Conservation (phyloP, 2,888 invertebrate genomes). For the Cataglyphis livida region DNA sequence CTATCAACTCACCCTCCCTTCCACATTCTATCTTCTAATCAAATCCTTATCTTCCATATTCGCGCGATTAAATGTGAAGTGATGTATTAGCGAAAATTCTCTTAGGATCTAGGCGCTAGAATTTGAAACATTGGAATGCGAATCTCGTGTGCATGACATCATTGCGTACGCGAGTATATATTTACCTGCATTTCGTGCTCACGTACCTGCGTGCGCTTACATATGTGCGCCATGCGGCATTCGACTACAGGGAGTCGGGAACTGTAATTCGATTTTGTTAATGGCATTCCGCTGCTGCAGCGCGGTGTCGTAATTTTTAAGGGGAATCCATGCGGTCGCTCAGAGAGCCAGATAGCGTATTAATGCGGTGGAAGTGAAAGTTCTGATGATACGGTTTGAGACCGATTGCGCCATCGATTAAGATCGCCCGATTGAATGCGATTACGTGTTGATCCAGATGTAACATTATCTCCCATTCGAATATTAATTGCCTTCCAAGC, state of each 20-base stretch:
- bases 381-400: conserved; percentile 55
- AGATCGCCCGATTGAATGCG: conserved; percentile 20
- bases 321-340: conserved; percentile 62
- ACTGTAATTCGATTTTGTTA: conserved; percentile 72
- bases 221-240: conserved; percentile 41
- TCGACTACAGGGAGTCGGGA: conserved; percentile 51
- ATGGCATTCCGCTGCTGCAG: conserved; percentile 57
- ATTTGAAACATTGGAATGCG: conserved; percentile 70
- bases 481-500: conserved; percentile 27
- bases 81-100: conserved; percentile 63
- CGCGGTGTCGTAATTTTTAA: conserved; percentile 73
- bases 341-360: conserved; percentile 58
- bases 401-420: conserved; percentile 46
- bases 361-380: conserved; percentile 60
- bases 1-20: neutral
- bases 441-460: conserved; percentile 33
- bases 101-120: neutral
- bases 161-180: neutral
- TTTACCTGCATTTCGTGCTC: conserved; percentile 25
- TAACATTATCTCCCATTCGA: conserved; percentile 24
- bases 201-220: conserved; percentile 50
- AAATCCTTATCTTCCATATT: conserved; percentile 50
- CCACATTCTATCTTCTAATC: neutral
- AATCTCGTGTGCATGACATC: conserved; percentile 44
- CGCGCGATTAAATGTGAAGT: conserved; percentile 72